Base-by-base conservation (phyloP, 2,797 vertebrate species). In the Scolopax bukidnonensis region DNA sequence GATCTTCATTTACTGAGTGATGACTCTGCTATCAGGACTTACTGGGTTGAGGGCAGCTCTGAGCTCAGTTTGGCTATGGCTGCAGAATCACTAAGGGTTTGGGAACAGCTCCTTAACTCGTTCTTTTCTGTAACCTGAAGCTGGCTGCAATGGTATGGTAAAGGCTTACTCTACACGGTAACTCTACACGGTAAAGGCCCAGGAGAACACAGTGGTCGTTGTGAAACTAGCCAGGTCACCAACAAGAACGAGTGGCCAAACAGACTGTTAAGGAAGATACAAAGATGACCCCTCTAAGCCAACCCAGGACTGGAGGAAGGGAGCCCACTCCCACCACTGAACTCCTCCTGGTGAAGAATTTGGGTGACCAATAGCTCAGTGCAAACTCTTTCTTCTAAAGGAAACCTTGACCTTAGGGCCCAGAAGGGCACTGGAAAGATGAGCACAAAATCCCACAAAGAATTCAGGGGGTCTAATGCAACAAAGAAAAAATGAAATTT, bases 131-230 rank as follows among this genome's bases (percentile, higher is more conserved):
- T 51, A 36, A 19, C n/a, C 15, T 53, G 10, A 82, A 83, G 20
- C 27, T 67, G 40, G 14, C 18, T 38, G 33, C 40, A 54, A 17
- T 6, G 3, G 23, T 51, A 61, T 28, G 23, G 8, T 65, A 36
- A 36, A 36, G 36, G 36, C 36, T 36, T 36, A 36, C 36, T 36
- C 36, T 36, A 36, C 36, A 36, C 36, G 36, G 76, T 79, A 76
- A 61, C 20, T 8, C 2, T 16, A 13, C 18, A 3, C 0, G 0
- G 15, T 25, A 33, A 61, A 78, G 25, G 16, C 54, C 20, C 45
- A 38, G 69, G 56, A 65, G 71, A 91, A 51, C 27, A 5, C 9
- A 23, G 32, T 19, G 32, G 28, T 9, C 0, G 0, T 9, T 50
- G 20, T 38, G 15, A 41, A 64, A 61, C 18, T 41, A n/a, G 14